phyloP scores from a whole-genome alignment of 2,113 vertebrate species.

The Siniperca chuatsi region DNA sequence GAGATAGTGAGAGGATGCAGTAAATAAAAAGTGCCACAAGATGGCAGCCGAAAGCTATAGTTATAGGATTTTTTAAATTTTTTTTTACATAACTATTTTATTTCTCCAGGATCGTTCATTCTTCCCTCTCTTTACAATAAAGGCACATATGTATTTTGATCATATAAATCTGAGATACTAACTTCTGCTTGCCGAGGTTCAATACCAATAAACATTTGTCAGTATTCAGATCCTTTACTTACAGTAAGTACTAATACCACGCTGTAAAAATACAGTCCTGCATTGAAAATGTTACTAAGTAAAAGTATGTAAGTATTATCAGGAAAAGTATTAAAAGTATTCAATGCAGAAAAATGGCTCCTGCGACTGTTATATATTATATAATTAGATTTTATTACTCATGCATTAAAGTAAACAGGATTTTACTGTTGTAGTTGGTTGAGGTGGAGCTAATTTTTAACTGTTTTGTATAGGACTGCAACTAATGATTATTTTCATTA shows the following conservation, averaged over 20 bases:
- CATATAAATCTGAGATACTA: background rate
- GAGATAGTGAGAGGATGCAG: background rate
- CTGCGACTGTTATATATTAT: no score
- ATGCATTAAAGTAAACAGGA: no score
- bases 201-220: background rate
- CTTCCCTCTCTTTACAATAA: background rate
- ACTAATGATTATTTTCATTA: no score
- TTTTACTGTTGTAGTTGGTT: no score
- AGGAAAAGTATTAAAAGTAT: background rate
- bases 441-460: no score
- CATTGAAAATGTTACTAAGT: background rate
- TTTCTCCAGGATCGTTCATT: background rate
- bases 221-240: background rate
- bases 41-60: conserved; percentile 1
- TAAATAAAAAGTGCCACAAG: conserved; percentile 16
- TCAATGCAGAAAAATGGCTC: no score
- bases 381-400: no score
- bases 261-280: background rate
- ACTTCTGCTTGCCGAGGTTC: background rate
- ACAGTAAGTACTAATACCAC: background rate
- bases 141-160: background rate
- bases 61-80: no score
- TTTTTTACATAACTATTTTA: no score
- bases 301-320: background rate
- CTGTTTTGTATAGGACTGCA: no score